These are phyloP conservation scores for Morpho helenor DNA, from an alignment of 2,888 invertebrate genomes.

Conservation along the genomic window DNA sequence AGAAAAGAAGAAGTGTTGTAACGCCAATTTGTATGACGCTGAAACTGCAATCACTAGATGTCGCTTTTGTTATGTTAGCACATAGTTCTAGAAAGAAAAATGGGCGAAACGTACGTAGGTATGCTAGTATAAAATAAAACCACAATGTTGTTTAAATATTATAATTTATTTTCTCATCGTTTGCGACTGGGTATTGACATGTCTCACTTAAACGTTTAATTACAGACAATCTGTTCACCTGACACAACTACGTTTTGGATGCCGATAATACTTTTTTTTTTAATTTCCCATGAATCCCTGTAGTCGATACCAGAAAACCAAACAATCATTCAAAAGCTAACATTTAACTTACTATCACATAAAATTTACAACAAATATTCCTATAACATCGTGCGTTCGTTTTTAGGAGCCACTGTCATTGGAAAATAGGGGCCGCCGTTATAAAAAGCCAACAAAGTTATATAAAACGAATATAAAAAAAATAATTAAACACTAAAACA, in stretches of 20 bases:
- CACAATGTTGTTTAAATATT: constrained; percentile 34
- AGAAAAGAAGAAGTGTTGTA: too few species aligned
- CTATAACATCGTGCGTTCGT: constrained; percentile 35
- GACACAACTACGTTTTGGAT: constrained; percentile 30
- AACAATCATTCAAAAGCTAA: constrained; percentile 52
- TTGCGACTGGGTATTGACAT: constrained; percentile 65
- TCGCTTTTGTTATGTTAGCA: too few species aligned
- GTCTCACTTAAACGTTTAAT: constrained; percentile 53
- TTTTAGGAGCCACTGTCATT: constrained; percentile 45
- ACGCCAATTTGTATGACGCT: too few species aligned
- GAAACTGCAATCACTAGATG: too few species aligned
- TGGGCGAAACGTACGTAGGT: too few species aligned
- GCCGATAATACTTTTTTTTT: not conserved
- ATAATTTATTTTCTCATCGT: constrained; percentile 58
- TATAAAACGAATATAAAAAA: constrained; percentile 30
- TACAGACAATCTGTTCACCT: constrained; percentile 41
- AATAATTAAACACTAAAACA: constrained; percentile 37
- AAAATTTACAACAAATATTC: constrained; percentile 53
- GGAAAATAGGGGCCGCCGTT: constrained; percentile 36
- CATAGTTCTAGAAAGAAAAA: too few species aligned
- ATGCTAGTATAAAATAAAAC: constrained; percentile 25
- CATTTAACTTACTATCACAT: constrained; percentile 60
- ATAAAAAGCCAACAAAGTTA: constrained; percentile 28
- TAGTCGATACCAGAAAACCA: constrained; percentile 27
- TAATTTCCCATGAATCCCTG: constrained; percentile 1